phyloP scores from a whole-genome alignment of 2,888 invertebrate species.

The Epirrita christyi region DNA sequence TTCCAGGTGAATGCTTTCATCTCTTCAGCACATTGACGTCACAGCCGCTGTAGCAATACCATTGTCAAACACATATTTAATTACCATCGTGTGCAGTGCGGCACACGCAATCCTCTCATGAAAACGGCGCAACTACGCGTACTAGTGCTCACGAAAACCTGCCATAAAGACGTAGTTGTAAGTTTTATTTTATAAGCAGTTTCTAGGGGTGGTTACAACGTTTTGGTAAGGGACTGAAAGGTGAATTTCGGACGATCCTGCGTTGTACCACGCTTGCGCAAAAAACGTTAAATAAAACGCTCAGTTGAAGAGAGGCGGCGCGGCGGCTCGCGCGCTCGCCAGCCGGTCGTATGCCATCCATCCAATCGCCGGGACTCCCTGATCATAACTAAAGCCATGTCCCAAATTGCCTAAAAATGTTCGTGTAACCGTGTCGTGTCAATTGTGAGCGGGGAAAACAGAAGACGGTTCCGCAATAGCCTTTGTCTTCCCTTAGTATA shows the following conservation, averaged over 20 bases:
- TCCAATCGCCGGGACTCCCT: conserved; percentile 63
- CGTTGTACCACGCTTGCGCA: conserved; percentile 73
- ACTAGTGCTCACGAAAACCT: not conserved
- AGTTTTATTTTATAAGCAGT: conserved; percentile 32
- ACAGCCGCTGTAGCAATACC: conserved; percentile 72
- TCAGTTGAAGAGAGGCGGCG: conserved; percentile 81
- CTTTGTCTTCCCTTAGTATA: conserved; percentile 75
- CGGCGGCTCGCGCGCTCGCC: conserved; percentile 84
- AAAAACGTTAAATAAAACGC: conserved; percentile 60
- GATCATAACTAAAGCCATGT: conserved; percentile 74
- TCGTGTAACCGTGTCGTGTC: conserved; percentile 62
- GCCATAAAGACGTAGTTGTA: conserved; percentile 20
- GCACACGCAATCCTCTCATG: conserved; percentile 70
- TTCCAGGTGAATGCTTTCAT: conserved; percentile 56
- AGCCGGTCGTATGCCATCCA: conserved; percentile 67
- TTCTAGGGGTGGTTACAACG: conserved; percentile 42
- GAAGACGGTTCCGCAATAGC: conserved; percentile 54
- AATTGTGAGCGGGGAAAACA: conserved; percentile 60
- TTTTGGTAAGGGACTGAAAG: conserved; percentile 45
- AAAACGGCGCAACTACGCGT: conserved; percentile 21
- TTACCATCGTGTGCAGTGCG: conserved; percentile 84
- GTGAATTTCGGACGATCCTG: conserved; percentile 81
- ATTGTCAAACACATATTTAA: conserved; percentile 84
- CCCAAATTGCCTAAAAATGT: conserved; percentile 51
- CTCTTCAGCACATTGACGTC: conserved; percentile 73